A percentile compares a stretch with the other conserved stretches of the same genome.
phyloP scores from a whole-genome alignment of 2,797 vertebrate species.

The Botia kubotai region DNA sequence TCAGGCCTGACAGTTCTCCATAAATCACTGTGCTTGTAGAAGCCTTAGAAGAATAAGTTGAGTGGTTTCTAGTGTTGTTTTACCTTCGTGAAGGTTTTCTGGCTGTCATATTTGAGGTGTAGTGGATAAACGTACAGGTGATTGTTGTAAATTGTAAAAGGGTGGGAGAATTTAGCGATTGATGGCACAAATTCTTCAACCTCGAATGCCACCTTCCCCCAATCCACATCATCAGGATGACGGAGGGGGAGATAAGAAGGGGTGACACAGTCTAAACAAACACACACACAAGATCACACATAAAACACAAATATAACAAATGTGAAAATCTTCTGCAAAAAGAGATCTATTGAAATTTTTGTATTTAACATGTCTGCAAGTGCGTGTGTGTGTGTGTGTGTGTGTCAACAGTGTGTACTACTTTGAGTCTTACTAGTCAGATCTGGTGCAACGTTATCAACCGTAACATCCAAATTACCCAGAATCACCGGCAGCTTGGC shows the following conservation, averaged over 20 bases:
- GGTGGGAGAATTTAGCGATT: constrained; percentile 92
- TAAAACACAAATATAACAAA: too few species aligned
- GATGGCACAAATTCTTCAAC: constrained; percentile 97
- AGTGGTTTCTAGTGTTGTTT: background rate
- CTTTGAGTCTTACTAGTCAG: constrained; percentile 84
- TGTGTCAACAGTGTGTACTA: background rate
- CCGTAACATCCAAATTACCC: constrained; percentile 93
- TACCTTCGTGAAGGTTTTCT: constrained; percentile 96
- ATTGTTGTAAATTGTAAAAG: constrained; percentile 94
- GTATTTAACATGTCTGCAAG: background rate
- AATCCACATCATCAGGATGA: constrained; percentile 83
- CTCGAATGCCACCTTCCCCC: constrained; percentile 85
- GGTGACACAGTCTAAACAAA: constrained; percentile 88
- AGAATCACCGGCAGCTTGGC: constrained; percentile 95
- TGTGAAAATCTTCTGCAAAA: background rate
- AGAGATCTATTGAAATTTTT: background rate
- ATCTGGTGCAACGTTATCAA: constrained; percentile 90
- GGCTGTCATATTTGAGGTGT: constrained; percentile 93
- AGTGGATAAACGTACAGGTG: constrained; percentile 96
- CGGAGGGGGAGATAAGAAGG: constrained; percentile 95
- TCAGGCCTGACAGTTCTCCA: too few species aligned
- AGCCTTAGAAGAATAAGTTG: background rate
- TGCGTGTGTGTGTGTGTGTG: background rate
- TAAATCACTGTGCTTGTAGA: too few species aligned
- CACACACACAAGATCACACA: background rate